Evolutionary conservation across 2,888 invertebrate genomes (phyloP), one percentile per base, ranked within the genome.

Genomic region (Psylliodes chrysocephalus): DNA sequence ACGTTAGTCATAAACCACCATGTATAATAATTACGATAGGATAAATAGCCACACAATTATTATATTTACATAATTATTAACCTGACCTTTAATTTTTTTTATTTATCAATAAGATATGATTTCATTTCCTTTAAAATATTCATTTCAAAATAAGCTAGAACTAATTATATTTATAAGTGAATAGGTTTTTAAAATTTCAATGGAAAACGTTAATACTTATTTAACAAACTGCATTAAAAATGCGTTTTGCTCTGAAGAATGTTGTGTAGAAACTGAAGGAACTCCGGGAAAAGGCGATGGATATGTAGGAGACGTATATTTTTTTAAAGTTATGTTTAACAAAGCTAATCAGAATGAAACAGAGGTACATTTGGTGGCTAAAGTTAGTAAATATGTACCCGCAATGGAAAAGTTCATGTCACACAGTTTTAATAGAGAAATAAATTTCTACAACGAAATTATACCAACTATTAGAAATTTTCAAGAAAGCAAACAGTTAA

Each of bases 211-310:
- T 7, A 6, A 2, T 33, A 33, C 3, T 33, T 7, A 33, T 33
- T 6, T 33, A 33, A 33, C 10, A 4, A 8, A 33, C 3, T 47
- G 22, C 8, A 15, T 47, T 17, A 47, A 47, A 47, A 8, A 47
- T n/a, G 47, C 47, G n/a, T 1, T 47, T n/a, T 22, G 47, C 7
- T 22, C 19, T 22, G 47, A 22, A 12, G n/a, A 47, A 25, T 47
- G 47, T 47, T 2, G 25, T 4, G 49, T 55, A 17, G 17, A 30
- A 12, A 30, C 51, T 5, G 22, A 38, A 15, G 69, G 67, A 8
- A 62, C 61, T 28, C 55, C 69, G 0, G 68, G 61, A 55, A 74
- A 71, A 49, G 70, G 73, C 8, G 73, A 76, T 53, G 75, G 75
- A 15, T 77, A 73, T 53, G 14, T 75, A 5, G 73, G 74, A 8